Base-by-base conservation (phyloP, 1,140 invertebrate genomes). In the Asbolus verrucosus region DNA sequence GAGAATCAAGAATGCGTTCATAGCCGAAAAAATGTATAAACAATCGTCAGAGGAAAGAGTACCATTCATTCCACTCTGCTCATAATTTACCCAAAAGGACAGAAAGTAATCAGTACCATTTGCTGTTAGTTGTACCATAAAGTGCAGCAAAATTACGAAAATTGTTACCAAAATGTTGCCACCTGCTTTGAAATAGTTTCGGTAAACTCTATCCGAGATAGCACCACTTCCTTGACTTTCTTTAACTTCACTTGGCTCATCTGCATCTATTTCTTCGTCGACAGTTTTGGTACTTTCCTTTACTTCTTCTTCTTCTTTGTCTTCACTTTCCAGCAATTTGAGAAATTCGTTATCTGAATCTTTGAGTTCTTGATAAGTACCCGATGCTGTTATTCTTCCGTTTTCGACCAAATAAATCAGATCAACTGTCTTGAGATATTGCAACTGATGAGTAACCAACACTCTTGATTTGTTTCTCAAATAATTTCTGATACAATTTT, bases 391-490 rank as follows among this genome's bases (percentile, higher is more conserved):
- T 66, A 89, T 80, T 15, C 81, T 73, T 1, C 88, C 88, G 76
- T 89, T 86, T 60, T 87, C 86, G 70, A 88, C 77, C 31, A 83
- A 87, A 71, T 86, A 86, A 82, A 85, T 86, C 79, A 85, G 74
- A 76, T 94, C 89, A 2, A 92, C 93, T 33, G 88, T 85, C 75
- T 89, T 88, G 2, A 96, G 82, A 76, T 92, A 94, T 77, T 95
- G 93, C 65, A 96, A 80, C 80, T 96, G 94, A 82, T 96, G 94
- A 1, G 94, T 96, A 3, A 94, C 91, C 15, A 94, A 83, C 75
- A 96, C 87, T 0, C 88, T 81, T 2, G 91, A 90, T 72, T 92
- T 89, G n/a, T 86, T 81, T n/a, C 86, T 84, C 71, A 94, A 80
- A 76, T 88, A 90, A 5, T 86, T 87, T 1, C 82, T 82, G 39